A percentile compares a stretch with the other conserved stretches of the same genome.
Conservation (phyloP, 2,113 vertebrate genomes). For the Mixornis gularis region DNA sequence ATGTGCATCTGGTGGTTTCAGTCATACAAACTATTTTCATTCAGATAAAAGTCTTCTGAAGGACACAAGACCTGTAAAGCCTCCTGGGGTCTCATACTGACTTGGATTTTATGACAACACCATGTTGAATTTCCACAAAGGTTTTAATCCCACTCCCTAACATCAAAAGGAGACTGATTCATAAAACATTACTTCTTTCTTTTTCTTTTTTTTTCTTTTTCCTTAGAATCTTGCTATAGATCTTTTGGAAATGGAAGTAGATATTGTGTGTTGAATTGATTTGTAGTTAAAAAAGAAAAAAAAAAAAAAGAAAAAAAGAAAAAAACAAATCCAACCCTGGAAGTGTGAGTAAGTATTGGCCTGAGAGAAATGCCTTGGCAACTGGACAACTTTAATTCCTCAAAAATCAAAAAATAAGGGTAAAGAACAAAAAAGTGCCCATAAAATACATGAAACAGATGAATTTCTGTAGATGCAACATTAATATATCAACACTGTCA, state of each 20-base stretch:
- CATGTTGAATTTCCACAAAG: conserved; percentile 31
- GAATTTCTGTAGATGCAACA: conserved; percentile 24
- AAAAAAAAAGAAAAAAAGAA: not conserved
- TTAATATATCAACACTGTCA: conserved; percentile 55
- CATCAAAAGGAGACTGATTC: conserved; percentile 42
- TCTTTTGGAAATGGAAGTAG: conserved; percentile 2
- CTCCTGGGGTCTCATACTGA: not conserved
- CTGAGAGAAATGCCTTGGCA: not conserved
- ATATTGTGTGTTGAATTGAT: conserved; percentile 17
- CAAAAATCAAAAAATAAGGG: not conserved
- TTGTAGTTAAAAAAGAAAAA: not conserved
- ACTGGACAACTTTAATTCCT: not conserved
- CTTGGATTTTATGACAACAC: conserved; percentile 6
- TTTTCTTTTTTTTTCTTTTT: not conserved
- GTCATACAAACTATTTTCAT: not conserved
- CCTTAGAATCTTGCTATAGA: conserved; percentile 5
- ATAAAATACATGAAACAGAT: conserved; percentile 16
- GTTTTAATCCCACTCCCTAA: conserved; percentile 26
- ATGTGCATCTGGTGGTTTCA: not conserved
- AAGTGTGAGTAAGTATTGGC: not conserved
- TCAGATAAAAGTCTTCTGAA: conserved; percentile 24
- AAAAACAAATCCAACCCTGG: not conserved
- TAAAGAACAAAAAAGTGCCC: not conserved
- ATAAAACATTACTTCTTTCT: conserved; percentile 33
- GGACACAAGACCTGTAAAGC: not conserved